These are phyloP conservation scores for Parasteatoda lunata DNA, from an alignment of 2,888 invertebrate genomes.

Conservation along the genomic window DNA sequence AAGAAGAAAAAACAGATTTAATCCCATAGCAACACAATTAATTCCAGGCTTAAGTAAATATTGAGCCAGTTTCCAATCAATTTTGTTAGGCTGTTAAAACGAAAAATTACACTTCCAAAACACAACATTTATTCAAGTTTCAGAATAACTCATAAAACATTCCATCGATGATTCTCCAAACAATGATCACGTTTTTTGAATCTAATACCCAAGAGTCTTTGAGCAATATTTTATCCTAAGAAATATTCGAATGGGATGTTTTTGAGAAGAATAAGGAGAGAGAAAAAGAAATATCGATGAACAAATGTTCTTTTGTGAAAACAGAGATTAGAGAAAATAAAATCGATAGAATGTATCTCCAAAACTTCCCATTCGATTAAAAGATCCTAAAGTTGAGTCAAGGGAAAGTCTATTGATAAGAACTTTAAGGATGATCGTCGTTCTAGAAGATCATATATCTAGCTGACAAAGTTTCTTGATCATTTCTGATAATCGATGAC, in stretches of 20 bases:
- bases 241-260: neutral
- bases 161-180: no score
- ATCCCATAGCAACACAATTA: no score
- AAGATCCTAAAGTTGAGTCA: constrained; percentile 13
- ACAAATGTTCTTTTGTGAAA: neutral
- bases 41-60: no score
- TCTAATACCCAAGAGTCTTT: neutral
- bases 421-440: constrained; percentile 13
- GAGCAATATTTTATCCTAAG: neutral
- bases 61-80: no score
- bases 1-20: no score
- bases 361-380: constrained; percentile 37
- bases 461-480: constrained; percentile 38
- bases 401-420: constrained; percentile 32
- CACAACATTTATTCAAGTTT: no score
- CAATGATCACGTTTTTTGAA: neutral
- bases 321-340: constrained; percentile 1
- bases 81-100: no score
- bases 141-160: no score
- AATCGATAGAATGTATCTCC: constrained; percentile 3
- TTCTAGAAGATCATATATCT: constrained; percentile 24
- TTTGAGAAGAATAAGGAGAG: neutral
- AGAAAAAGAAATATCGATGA: neutral
- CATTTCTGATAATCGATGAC: constrained; percentile 37
- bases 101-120: no score